A percentile compares a stretch with the other conserved stretches of the same genome.
Conservation (phyloP, 1,140 invertebrate genomes). For the Artemia franciscana region DNA sequence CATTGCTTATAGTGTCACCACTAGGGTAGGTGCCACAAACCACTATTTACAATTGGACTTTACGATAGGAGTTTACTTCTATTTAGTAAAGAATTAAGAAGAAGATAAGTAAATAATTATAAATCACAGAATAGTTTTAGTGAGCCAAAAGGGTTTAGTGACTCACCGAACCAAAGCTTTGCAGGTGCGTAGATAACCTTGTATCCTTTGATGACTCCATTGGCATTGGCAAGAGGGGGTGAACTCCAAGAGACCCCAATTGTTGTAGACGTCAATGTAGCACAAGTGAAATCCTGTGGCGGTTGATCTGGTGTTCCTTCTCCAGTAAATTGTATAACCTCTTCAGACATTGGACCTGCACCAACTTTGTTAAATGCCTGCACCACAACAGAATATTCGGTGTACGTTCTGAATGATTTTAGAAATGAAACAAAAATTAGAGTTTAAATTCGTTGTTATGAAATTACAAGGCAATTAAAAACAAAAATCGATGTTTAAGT, state of each 20-base stretch:
- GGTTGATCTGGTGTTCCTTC: conserved; percentile 81
- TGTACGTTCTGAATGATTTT: conserved; percentile 54
- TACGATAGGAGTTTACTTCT: conserved; percentile 1
- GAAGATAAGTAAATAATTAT: not conserved
- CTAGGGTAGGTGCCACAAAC: too few species aligned
- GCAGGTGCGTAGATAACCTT: conserved; percentile 84
- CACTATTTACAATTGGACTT: conserved; percentile 16
- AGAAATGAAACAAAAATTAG: too few species aligned
- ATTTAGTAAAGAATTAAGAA: not conserved
- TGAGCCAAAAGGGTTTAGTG: conserved; percentile 13
- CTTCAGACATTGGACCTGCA: conserved; percentile 64
- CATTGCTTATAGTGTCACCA: too few species aligned
- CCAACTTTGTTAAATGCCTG: conserved; percentile 88
- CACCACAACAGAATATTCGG: conserved; percentile 78
- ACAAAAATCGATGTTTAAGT: too few species aligned
- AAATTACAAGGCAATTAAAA: too few species aligned
- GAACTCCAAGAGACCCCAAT: conserved; percentile 81
- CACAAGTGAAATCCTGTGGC: conserved; percentile 71
- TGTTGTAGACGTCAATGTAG: conserved; percentile 71
- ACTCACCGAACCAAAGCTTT: conserved; percentile 68
- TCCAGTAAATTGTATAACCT: conserved; percentile 68
- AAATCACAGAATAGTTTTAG: not conserved
- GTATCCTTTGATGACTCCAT: conserved; percentile 86
- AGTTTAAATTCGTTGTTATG: too few species aligned
- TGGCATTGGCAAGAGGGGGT: conserved; percentile 62